Evolutionary conservation across 2,797 vertebrate genomes (phyloP).

Genomic region (Tarsius wallacei): DNA sequence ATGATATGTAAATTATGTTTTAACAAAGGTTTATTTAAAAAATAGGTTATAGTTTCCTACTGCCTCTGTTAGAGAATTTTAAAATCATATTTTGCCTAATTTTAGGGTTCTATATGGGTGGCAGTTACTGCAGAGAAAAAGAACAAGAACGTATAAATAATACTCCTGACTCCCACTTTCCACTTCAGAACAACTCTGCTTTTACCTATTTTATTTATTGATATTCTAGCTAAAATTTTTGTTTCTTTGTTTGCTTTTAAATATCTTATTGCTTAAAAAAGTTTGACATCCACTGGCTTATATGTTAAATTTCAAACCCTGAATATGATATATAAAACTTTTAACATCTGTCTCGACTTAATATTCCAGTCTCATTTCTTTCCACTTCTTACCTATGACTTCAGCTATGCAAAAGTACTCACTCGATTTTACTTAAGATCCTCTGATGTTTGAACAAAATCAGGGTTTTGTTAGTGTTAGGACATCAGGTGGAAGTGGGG

Average conservation of each 20-base stretch:
- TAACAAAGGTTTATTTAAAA: not conserved
- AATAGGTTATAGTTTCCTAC: not conserved
- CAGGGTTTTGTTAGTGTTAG: not conserved
- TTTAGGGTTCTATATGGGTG: not conserved
- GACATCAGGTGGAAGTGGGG: not conserved
- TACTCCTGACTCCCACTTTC: not conserved
- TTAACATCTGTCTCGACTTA: not conserved
- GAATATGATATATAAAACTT: not conserved
- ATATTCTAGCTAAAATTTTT: not conserved
- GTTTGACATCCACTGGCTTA: not conserved
- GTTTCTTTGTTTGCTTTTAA: not conserved
- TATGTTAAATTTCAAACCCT: not conserved
- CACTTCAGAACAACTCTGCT: not conserved
- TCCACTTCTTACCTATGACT: not conserved
- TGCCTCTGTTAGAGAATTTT: not conserved
- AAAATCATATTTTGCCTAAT: not conserved
- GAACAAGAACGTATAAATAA: not conserved
- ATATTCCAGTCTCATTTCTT: not conserved
- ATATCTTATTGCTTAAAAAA: not conserved
- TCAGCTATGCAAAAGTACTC: not conserved
- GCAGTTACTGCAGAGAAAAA: not conserved
- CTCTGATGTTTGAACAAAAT: not conserved
- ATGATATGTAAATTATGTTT: not conserved
- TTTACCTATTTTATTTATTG: not conserved
- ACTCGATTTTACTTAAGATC: not conserved